phyloP scores from a whole-genome alignment of 2,797 vertebrate genomes.

The Alouatta caraya region DNA sequence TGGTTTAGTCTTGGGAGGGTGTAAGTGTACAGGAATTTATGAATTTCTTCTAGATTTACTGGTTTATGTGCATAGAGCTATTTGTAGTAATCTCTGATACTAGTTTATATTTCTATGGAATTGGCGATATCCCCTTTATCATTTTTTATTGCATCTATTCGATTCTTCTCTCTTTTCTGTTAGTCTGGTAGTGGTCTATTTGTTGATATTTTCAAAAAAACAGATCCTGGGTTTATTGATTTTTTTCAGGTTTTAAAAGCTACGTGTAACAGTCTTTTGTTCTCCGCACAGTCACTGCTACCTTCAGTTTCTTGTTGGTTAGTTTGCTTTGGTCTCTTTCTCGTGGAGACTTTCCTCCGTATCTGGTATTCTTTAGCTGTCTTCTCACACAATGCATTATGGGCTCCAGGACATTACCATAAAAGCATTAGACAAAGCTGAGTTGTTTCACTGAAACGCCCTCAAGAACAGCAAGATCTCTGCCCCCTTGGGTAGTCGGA shows the following conservation, averaged over 20 bases:
- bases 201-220: too few species aligned
- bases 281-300: neutral
- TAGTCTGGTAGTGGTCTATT: too few species aligned
- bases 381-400: neutral
- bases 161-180: too few species aligned
- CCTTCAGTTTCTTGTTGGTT: neutral
- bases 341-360: neutral
- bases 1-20: too few species aligned
- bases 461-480: neutral
- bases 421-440: neutral
- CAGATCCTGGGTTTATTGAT: too few species aligned
- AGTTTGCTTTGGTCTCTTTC: neutral
- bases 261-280: neutral
- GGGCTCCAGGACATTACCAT: neutral
- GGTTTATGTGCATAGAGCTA: too few species aligned
- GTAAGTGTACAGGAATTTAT: too few species aligned
- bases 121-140: too few species aligned
- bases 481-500: neutral
- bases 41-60: too few species aligned
- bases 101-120: too few species aligned
- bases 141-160: too few species aligned
- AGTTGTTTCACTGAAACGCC: neutral
- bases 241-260: neutral
- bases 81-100: too few species aligned
- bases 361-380: neutral